Percentiles rank a stretch among this genome's conserved stretches.
phyloP scores from a whole-genome alignment of 2,888 invertebrate species.

The Melitaea athalia region DNA sequence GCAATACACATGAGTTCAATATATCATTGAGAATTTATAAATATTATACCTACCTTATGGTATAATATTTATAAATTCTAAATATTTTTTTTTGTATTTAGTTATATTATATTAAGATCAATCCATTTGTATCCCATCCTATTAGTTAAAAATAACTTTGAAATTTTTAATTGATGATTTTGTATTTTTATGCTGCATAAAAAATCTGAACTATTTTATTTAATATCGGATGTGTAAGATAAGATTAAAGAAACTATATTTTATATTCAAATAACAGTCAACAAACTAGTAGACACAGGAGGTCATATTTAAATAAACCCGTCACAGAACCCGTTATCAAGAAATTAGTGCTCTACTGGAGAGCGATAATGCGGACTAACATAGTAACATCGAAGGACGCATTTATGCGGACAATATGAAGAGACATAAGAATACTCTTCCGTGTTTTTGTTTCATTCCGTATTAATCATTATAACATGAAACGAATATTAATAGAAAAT shows the following conservation, averaged over 20 bases:
- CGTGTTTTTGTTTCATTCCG: slow-evolving; percentile 74
- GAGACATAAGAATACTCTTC: slow-evolving; percentile 59
- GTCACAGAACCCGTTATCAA: slow-evolving; percentile 11
- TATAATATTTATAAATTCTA: no score
- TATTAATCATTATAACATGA: slow-evolving; percentile 62
- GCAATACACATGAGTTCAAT: no score
- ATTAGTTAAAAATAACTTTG: no score
- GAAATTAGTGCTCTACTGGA: slow-evolving; percentile 18
- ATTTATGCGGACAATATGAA: slow-evolving; percentile 62
- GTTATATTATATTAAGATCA: no score
- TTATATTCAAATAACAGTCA: neutral
- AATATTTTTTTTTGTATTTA: no score
- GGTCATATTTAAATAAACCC: slow-evolving; percentile 15
- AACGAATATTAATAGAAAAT: slow-evolving; percentile 73
- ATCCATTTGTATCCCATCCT: no score
- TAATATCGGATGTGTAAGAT: neutral
- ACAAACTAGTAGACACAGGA: neutral
- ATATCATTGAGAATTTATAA: no score
- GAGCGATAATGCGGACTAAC: slow-evolving; percentile 27
- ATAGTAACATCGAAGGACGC: slow-evolving; percentile 60
- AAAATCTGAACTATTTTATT: no score
- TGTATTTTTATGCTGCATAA: no score
- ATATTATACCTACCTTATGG: no score
- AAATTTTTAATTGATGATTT: no score
- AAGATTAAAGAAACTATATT: neutral